A percentile compares a stretch with the other conserved stretches of the same genome.
These are phyloP conservation scores for Cyphomyrmex costatus DNA, from an alignment of 1,140 invertebrate species.

Conservation along the genomic window DNA sequence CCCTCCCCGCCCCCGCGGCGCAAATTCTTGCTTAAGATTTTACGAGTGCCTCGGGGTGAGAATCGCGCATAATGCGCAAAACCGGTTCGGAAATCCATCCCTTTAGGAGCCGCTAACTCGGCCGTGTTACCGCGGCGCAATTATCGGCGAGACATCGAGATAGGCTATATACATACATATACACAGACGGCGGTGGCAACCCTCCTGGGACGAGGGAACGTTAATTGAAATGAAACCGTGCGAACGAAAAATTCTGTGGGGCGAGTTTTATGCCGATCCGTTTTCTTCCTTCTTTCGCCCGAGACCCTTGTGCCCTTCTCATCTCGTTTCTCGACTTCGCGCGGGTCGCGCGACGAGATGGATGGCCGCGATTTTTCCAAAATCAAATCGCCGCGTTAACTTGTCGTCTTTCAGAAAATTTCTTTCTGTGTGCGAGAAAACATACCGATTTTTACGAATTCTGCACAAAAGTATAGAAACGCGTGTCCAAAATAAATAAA, in stretches of 20 bases:
- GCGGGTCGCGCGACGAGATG: background rate
- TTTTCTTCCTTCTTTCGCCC: slow-evolving; percentile 14
- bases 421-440: background rate
- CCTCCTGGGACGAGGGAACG: slow-evolving; percentile 74
- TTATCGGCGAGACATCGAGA: slow-evolving; percentile 77
- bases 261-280: slow-evolving; percentile 66
- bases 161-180: slow-evolving; percentile 41
- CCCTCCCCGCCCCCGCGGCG: slow-evolving; percentile 6
- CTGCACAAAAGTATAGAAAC: too few relatives aligned
- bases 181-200: slow-evolving; percentile 43
- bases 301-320: slow-evolving; percentile 10
- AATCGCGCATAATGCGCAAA: slow-evolving; percentile 74
- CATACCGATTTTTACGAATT: too few relatives aligned
- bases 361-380: slow-evolving; percentile 39
- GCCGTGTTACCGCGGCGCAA: slow-evolving; percentile 72
- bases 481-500: too few relatives aligned
- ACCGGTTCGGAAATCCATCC: slow-evolving; percentile 79
- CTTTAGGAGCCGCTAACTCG: slow-evolving; percentile 74
- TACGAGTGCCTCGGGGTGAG: slow-evolving; percentile 70
- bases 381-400: slow-evolving; percentile 14
- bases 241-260: slow-evolving; percentile 81
- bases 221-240: slow-evolving; percentile 84
- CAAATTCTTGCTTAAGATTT: slow-evolving; percentile 61
- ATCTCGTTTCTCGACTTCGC: slow-evolving; percentile 28
- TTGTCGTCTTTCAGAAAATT: background rate